phyloP scores from a whole-genome alignment of 92 coral and sea anemone species.

The Epizoanthus ramosus region DNA sequence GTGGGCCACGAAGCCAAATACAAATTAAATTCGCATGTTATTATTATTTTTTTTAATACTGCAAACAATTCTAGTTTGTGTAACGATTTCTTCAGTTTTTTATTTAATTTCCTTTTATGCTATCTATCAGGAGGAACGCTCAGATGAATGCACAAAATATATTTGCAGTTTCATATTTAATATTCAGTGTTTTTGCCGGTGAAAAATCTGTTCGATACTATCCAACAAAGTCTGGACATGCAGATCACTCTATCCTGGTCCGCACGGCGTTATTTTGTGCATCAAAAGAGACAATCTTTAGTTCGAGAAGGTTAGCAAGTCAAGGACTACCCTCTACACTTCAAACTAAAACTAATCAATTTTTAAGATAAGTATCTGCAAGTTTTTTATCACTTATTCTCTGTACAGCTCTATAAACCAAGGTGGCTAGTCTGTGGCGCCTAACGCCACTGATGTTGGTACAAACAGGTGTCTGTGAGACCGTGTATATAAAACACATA shows the following conservation, averaged over 20 bases:
- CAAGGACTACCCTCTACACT: background rate
- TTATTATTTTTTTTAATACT: background rate
- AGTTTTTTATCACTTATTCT: background rate
- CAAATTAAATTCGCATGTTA: constrained; percentile 1
- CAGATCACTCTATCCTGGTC: background rate
- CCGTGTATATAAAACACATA: background rate
- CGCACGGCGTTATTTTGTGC: too few relatives aligned
- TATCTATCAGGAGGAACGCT: too few relatives aligned
- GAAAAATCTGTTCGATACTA: too few relatives aligned
- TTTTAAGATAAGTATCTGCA: background rate
- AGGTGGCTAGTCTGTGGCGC: background rate
- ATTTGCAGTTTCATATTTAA: too few relatives aligned
- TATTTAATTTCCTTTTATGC: too few relatives aligned
- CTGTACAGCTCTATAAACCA: background rate
- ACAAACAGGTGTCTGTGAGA: background rate
- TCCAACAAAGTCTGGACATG: background rate
- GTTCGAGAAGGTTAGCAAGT: background rate
- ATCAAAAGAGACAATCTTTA: too few relatives aligned
- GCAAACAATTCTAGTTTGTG: too few relatives aligned
- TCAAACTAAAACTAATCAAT: background rate
- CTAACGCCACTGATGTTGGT: too few relatives aligned
- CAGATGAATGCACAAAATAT: too few relatives aligned
- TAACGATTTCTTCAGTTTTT: too few relatives aligned
- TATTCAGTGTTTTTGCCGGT: too few relatives aligned
- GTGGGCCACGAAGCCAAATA: background rate